A percentile compares a stretch with the other conserved stretches of the same genome.
Conservation (phyloP, 2,888 invertebrate species). For the Labia minor region DNA sequence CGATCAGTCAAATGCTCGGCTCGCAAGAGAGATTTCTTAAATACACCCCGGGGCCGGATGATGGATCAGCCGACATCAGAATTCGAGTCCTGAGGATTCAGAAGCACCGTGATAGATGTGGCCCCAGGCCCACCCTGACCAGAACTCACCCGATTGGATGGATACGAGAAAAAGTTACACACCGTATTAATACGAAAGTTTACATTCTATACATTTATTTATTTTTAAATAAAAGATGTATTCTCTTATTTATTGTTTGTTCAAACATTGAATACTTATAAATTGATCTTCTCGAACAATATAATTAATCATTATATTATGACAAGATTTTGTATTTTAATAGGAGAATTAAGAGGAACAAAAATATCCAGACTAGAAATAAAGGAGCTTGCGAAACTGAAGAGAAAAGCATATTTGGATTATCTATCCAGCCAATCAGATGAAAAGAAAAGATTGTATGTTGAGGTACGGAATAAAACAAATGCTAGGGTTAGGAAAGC, state of each 20-base stretch:
- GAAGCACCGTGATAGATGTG: background rate
- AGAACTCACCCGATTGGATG: background rate
- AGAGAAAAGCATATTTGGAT: too few relatives aligned
- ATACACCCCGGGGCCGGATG: constrained; percentile 4
- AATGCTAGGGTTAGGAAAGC: background rate
- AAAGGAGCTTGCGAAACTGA: too few relatives aligned
- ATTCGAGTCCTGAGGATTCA: background rate
- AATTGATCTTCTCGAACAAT: too few relatives aligned
- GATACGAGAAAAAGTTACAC: background rate
- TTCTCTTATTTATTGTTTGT: too few relatives aligned
- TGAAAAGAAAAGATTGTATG: background rate
- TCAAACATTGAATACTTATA: too few relatives aligned
- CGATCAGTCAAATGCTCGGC: constrained; percentile 13
- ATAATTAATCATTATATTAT: too few relatives aligned
- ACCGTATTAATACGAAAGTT: too few relatives aligned
- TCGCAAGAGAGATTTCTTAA: constrained; percentile 13
- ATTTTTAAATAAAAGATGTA: too few relatives aligned
- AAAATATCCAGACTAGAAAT: too few relatives aligned
- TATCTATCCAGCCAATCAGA: background rate
- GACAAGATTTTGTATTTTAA: too few relatives aligned
- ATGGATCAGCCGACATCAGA: constrained; percentile 7
- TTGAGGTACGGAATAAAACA: background rate
- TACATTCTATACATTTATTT: too few relatives aligned
- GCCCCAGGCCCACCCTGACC: background rate
- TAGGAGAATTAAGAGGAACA: too few relatives aligned